Evolutionary conservation across 2,113 vertebrate species (phyloP).

Genomic region (Rafetus swinhoei): DNA sequence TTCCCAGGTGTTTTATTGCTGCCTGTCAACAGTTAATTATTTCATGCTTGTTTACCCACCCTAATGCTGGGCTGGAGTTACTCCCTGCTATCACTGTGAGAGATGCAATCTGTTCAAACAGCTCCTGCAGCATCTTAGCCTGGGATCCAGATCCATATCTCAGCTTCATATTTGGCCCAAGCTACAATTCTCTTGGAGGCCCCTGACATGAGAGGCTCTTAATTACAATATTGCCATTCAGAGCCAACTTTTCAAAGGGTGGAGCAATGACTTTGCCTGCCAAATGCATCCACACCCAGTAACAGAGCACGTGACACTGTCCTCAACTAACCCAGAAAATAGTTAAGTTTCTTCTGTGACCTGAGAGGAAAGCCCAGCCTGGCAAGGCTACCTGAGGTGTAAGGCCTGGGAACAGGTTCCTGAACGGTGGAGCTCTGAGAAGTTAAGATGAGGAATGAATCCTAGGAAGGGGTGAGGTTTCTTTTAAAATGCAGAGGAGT

Average conservation of each 20-base stretch:
- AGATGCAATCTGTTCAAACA: conserved; percentile 58
- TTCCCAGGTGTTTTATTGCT: conserved; percentile 73
- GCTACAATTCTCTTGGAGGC: conserved; percentile 55
- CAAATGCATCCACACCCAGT: conserved; percentile 68
- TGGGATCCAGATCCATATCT: conserved; percentile 53
- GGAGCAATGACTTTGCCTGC: conserved; percentile 68
- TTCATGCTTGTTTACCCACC: conserved; percentile 68
- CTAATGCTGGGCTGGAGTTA: conserved; percentile 39
- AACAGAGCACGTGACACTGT: conserved; percentile 67
- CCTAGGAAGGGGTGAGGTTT: not conserved
- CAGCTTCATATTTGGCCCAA: conserved; percentile 61
- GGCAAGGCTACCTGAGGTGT: not conserved
- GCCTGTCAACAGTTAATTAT: conserved; percentile 75
- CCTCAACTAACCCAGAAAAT: conserved; percentile 71
- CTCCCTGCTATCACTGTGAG: conserved; percentile 38
- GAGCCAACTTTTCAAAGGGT: conserved; percentile 63
- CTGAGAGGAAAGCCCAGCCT: not conserved
- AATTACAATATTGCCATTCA: conserved; percentile 72
- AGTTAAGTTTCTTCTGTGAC: not conserved
- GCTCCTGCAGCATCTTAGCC: conserved; percentile 32
- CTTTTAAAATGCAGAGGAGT: not conserved
- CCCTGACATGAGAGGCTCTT: conserved; percentile 61
- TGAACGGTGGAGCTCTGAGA: not conserved
- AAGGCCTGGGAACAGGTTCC: not conserved
- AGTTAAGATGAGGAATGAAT: not conserved